These are phyloP conservation scores for Tokudaia tokunoshimensis DNA, from an alignment of 2,797 vertebrate species.

Conservation along the genomic window DNA sequence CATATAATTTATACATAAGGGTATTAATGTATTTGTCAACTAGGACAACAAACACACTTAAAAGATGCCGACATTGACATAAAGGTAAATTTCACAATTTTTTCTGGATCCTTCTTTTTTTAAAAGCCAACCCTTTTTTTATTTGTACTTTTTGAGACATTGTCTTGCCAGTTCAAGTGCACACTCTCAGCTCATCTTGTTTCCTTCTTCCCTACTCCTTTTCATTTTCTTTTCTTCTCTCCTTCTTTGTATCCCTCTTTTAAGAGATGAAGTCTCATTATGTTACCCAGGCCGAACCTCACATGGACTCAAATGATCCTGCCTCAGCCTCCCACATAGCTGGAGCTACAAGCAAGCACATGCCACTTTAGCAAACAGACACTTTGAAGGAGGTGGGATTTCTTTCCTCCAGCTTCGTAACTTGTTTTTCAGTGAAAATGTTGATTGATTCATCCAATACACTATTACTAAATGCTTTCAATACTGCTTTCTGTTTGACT, in stretches of 20 bases:
- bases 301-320: not conserved
- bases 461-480: not conserved
- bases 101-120: not conserved
- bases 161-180: not conserved
- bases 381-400: not conserved
- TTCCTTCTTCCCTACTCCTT: not conserved
- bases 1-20: not conserved
- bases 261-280: not conserved
- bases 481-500: not conserved
- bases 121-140: not conserved
- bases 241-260: too few species aligned
- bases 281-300: not conserved
- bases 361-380: not conserved
- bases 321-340: not conserved
- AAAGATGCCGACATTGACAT: not conserved
- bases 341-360: not conserved
- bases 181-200: not conserved
- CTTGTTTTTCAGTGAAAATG: slow-evolving; percentile 6
- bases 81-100: not conserved
- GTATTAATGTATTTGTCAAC: not conserved
- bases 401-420: slow-evolving; percentile 11
- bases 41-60: not conserved
- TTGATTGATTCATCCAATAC: not conserved
- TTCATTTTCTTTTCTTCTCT: not conserved
- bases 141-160: not conserved